A percentile compares a stretch with the other conserved stretches of the same genome.
These are phyloP conservation scores for Galeruca laticollis DNA, from an alignment of 2,888 invertebrate genomes.

Conservation along the genomic window DNA sequence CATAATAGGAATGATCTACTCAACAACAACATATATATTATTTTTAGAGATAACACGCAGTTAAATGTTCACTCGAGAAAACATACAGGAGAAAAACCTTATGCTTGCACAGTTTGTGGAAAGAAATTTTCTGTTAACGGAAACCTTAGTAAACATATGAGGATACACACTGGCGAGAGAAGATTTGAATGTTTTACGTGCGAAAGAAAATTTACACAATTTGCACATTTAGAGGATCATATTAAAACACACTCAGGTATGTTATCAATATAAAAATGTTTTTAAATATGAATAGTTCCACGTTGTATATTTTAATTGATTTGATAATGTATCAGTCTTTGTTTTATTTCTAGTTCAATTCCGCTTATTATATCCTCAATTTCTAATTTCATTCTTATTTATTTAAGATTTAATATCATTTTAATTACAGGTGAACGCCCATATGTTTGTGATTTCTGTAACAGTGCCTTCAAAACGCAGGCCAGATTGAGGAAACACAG, in stretches of 20 bases:
- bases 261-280: background rate
- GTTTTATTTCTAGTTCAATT: too few species aligned
- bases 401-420: too few species aligned
- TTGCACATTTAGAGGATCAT: constrained; percentile 62
- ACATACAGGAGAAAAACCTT: constrained; percentile 63
- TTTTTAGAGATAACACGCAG: constrained; percentile 61
- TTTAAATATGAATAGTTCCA: too few species aligned
- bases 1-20: too few species aligned
- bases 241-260: constrained; percentile 60
- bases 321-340: too few species aligned
- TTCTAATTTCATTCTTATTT: too few species aligned
- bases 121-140: constrained; percentile 63
- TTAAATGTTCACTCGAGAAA: constrained; percentile 60
- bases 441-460: constrained; percentile 59
- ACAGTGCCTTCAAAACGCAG: constrained; percentile 60
- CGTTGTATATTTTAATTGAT: too few species aligned
- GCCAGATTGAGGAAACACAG: constrained; percentile 59
- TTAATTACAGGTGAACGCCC: constrained; percentile 58
- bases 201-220: constrained; percentile 61
- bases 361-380: too few species aligned
- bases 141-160: constrained; percentile 61
- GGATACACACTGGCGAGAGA: constrained; percentile 60
- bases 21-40: background rate
- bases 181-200: constrained; percentile 60
- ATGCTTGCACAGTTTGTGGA: constrained; percentile 57